Conservation (phyloP, 2,888 invertebrate genomes). For the Lasius platythorax region DNA sequence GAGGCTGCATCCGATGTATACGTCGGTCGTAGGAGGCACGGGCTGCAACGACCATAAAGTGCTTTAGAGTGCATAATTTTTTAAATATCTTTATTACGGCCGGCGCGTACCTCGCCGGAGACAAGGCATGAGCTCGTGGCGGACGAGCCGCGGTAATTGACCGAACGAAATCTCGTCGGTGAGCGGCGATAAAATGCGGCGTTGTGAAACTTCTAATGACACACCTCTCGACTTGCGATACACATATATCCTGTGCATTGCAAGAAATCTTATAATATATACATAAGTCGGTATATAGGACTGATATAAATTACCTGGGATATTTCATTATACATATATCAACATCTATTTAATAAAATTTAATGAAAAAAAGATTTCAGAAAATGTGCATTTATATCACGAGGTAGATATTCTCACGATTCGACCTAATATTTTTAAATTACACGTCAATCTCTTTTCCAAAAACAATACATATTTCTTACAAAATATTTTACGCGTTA, state of each 20-base stretch:
- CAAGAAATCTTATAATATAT: neutral
- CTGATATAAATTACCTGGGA: neutral
- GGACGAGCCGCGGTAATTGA: constrained; percentile 62
- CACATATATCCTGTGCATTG: neutral
- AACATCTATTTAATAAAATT: neutral
- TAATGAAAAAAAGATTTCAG: neutral
- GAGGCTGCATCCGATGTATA: constrained; percentile 57
- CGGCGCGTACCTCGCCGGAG: constrained; percentile 36
- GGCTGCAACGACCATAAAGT: constrained; percentile 69
- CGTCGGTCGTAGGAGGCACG: constrained; percentile 58
- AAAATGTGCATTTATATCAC: neutral
- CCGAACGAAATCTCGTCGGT: constrained; percentile 67
- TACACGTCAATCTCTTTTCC: neutral
- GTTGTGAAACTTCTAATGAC: constrained; percentile 69
- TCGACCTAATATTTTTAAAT: neutral
- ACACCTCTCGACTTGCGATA: constrained; percentile 33
- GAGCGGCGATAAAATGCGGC: constrained; percentile 65
- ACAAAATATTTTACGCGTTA: neutral
- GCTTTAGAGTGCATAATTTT: constrained; percentile 75
- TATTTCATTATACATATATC: neutral
- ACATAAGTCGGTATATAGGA: neutral
- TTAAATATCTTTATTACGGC: constrained; percentile 77
- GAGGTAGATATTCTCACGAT: neutral
- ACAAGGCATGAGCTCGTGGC: constrained; percentile 39
- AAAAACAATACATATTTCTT: too few relatives aligned